These are phyloP conservation scores for Sphenodon punctatus DNA, from an alignment of 2,797 vertebrate genomes.

Conservation along the genomic window DNA sequence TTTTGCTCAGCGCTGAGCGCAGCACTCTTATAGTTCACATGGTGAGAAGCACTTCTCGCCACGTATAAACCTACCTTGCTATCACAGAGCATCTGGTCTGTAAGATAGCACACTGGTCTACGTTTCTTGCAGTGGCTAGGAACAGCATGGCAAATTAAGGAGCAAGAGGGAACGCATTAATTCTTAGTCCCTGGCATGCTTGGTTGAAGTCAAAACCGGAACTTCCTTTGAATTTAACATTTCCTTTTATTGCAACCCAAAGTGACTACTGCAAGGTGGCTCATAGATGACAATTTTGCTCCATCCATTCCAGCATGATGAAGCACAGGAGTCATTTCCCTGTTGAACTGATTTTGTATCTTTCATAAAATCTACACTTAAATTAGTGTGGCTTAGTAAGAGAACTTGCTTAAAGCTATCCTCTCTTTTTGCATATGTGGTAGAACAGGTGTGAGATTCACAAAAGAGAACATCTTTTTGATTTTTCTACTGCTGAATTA, in stretches of 20 bases:
- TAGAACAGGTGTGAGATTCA: neutral
- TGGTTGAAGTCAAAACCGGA: neutral
- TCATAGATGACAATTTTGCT: rapidly evolving
- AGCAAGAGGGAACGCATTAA: neutral
- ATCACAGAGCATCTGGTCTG: slow-evolving; percentile 8
- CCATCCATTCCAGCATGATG: neutral
- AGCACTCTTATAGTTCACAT: slow-evolving; percentile 10
- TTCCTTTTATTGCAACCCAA: neutral
- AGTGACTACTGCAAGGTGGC: neutral
- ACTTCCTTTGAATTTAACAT: neutral
- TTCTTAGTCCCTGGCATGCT: neutral
- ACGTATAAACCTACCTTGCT: neutral
- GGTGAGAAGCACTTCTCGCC: rapidly evolving
- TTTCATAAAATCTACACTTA: rapidly evolving
- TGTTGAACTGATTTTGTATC: neutral
- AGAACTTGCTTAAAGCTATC: neutral
- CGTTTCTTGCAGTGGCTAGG: neutral
- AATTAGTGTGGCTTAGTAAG: rapidly evolving
- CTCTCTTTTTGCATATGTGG: neutral
- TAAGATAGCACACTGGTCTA: slow-evolving; percentile 11
- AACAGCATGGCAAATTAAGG: neutral
- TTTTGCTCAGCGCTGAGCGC: neutral
- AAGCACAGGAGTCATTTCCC: neutral
- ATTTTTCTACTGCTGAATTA: neutral
- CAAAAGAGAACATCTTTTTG: neutral